Base-by-base conservation (phyloP, 2,797 vertebrate species). In the Hyperoplus lanceolatus region DNA sequence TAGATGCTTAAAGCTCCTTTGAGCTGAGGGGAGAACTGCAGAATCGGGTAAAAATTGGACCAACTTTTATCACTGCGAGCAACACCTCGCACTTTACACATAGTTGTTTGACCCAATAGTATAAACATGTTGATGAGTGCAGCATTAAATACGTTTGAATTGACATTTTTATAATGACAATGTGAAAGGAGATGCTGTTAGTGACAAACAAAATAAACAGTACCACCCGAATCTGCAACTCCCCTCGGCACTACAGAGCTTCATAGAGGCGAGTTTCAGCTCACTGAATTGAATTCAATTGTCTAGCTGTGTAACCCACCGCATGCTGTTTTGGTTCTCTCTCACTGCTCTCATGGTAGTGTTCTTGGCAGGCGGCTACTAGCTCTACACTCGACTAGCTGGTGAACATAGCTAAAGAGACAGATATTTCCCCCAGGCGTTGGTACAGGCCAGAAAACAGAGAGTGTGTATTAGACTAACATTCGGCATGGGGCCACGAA, bases 151-250 rank as follows among this genome's bases (percentile, higher is more conserved):
- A 0, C 0, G 2, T 29, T 49, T n/a, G 39, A 58, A 59, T 55
- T 9, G 0, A 11, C 18, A 36, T n/a, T 38, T 45, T 50, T 38
- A 39, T 38, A 48, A 50, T 64, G 45, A 18, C 8, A 54, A 29
- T 29, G 13, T 54, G 43, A 55, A 55, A 0, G 13, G 39, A 13
- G 39, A 21, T 3, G 5, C 63, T 54, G 2, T 2, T 42, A 21
- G 49, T 57, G 29, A 57, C 6, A 6, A 6, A 48, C 18, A 36
- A 29, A 60, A 12, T 21, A 38, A 50, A 8, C 21, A 46, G 53
- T 38, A 41, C 15, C 9, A 70, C n/a, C 10, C 14, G 6, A 39
- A 48, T 55, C 59, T 62, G 42, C 70, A 73, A n/a, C 43, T 56
- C 36, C 13, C 3, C 12, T 46, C 1, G 2, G 29, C 16, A 36